phyloP scores from a whole-genome alignment of 2,888 invertebrate species.

The Tipula lateralis region DNA sequence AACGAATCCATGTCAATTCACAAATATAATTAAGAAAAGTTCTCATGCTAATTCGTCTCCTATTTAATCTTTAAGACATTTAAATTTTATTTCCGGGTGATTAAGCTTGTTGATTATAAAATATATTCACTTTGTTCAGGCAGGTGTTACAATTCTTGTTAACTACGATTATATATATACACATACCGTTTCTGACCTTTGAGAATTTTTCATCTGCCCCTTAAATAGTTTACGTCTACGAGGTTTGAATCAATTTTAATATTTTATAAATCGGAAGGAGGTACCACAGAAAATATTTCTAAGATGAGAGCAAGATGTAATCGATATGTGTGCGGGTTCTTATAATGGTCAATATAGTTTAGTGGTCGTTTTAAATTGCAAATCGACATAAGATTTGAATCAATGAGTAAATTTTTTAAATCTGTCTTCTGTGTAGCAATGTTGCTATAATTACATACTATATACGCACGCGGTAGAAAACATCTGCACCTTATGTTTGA shows the following conservation, averaged over 20 bases:
- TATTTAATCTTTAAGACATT: background rate
- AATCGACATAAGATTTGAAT: background rate
- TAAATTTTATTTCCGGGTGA: slow-evolving; percentile 5
- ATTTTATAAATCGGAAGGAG: background rate
- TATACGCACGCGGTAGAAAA: background rate
- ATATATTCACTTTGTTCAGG: background rate
- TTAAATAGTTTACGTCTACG: background rate
- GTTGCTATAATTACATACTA: background rate
- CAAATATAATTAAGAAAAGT: background rate
- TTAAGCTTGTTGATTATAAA: background rate
- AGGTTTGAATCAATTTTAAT: background rate
- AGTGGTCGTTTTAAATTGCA: background rate
- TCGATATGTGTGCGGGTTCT: background rate
- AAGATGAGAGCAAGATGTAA: background rate
- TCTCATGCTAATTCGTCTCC: background rate
- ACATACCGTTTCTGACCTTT: background rate
- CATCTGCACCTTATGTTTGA: background rate
- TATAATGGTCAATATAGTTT: background rate
- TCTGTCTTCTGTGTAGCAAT: background rate
- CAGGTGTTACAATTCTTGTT: background rate
- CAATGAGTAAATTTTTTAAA: background rate
- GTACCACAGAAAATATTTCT: background rate
- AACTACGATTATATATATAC: no score
- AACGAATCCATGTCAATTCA: background rate
- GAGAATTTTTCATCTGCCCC: background rate